phyloP scores from a whole-genome alignment of 2,797 vertebrate genomes.

The Mycteria americana region DNA sequence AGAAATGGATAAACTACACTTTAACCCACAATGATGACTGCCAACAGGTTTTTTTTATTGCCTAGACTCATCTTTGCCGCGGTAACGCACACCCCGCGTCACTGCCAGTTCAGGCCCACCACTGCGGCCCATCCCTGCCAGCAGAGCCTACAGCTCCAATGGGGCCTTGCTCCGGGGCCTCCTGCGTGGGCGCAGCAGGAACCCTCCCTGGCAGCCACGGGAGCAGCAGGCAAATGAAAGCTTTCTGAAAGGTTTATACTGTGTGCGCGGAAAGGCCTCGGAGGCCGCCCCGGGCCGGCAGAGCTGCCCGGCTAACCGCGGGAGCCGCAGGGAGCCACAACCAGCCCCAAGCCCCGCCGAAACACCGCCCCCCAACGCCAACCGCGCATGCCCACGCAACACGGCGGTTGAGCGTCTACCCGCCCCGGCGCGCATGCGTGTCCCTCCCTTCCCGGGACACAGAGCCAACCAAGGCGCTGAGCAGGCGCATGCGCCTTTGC shows the following conservation, averaged over 20 bases:
- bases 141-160: accelerated
- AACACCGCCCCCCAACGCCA: accelerated
- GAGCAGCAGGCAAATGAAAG: accelerated
- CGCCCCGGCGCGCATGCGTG: accelerated
- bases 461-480: accelerated
- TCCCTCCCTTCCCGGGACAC: accelerated
- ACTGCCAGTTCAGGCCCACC: accelerated
- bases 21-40: accelerated
- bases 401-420: accelerated
- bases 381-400: accelerated
- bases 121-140: accelerated
- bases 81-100: accelerated
- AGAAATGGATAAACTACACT: background rate
- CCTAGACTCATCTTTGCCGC: accelerated
- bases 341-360: too few relatives aligned
- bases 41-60: background rate
- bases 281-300: accelerated
- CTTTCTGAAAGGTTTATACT: accelerated
- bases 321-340: accelerated
- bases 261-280: accelerated
- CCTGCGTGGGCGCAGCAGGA: background rate
- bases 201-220: accelerated
- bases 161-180: accelerated
- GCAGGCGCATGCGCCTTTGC: accelerated
- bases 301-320: accelerated